Conservation (phyloP, 2,888 invertebrate species). For the Drosophila siamana region DNA sequence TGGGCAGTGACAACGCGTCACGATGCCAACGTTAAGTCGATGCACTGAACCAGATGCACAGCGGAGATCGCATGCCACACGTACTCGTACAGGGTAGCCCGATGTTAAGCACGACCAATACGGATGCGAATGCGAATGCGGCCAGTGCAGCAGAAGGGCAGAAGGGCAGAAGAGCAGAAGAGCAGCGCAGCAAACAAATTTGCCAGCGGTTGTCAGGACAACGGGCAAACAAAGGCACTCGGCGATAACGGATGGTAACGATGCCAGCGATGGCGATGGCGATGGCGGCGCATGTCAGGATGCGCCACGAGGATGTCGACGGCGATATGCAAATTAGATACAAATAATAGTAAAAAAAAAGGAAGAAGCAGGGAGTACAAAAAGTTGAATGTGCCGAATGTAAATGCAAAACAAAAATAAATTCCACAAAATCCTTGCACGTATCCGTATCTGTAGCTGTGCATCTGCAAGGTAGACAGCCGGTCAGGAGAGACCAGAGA, state of each 20-base stretch:
- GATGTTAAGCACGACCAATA: constrained; percentile 24
- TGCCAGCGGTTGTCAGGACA: constrained; percentile 70
- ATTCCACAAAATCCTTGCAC: constrained; percentile 74
- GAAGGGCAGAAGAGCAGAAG: no score
- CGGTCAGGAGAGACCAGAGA: constrained; percentile 1
- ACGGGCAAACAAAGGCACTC: constrained; percentile 58
- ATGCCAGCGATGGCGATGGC: constrained; percentile 9
- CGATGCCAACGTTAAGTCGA: constrained; percentile 42
- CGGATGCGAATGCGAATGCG: no score
- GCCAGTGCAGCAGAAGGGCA: constrained; percentile 25
- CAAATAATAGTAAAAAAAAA: constrained; percentile 69
- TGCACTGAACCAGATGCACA: constrained; percentile 73
- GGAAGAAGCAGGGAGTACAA: constrained; percentile 14
- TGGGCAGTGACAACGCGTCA: constrained; percentile 21
- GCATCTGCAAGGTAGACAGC: constrained; percentile 59
- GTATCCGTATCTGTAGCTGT: constrained; percentile 58
- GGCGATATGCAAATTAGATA: constrained; percentile 83
- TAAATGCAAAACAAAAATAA: constrained; percentile 72
- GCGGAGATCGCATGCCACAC: background rate
- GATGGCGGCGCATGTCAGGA: constrained; percentile 65
- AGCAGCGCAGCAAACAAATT: constrained; percentile 54
- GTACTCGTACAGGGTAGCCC: constrained; percentile 14
- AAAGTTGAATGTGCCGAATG: constrained; percentile 51
- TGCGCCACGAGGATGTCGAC: constrained; percentile 61
- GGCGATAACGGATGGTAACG: constrained; percentile 47